Percentiles rank a stretch among this genome's conserved stretches.
Conservation (phyloP, 2,113 vertebrate species). For the Chaetodon auriga region DNA sequence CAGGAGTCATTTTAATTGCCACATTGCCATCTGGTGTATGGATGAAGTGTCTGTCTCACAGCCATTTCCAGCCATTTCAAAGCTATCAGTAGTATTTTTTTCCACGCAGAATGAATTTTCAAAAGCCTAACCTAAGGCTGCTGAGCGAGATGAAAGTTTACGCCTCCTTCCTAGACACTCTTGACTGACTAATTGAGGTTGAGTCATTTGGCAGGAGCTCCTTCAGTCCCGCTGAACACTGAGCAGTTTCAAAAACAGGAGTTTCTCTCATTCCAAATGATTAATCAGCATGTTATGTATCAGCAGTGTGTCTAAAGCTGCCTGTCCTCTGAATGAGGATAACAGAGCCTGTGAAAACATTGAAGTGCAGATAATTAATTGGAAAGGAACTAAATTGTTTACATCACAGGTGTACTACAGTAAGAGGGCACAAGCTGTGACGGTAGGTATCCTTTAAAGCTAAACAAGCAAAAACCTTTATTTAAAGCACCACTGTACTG, state of each 20-base stretch:
- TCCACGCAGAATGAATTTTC: constrained; percentile 7
- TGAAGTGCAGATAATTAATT: background rate
- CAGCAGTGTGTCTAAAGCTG: background rate
- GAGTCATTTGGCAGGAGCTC: background rate
- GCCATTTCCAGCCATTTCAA: constrained; percentile 20
- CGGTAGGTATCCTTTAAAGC: too few relatives aligned
- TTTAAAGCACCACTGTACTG: background rate
- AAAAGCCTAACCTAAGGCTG: constrained; percentile 39
- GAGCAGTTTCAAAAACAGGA: background rate
- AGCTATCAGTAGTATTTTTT: background rate
- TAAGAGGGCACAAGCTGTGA: too few relatives aligned
- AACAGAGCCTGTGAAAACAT: too few relatives aligned
- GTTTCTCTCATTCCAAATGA: background rate
- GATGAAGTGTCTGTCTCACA: constrained; percentile 34
- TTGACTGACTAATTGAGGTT: constrained; percentile 1
- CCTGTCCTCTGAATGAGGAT: background rate
- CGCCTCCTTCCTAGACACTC: background rate
- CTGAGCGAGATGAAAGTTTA: background rate
- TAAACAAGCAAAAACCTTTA: background rate
- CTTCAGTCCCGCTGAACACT: background rate
- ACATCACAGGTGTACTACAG: too few relatives aligned
- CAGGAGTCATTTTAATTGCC: constrained; percentile 54
- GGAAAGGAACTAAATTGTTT: background rate
- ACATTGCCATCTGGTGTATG: constrained; percentile 58
- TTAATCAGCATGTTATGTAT: background rate